These are phyloP conservation scores for Papilio elwesi DNA, from an alignment of 2,888 invertebrate species.

Conservation along the genomic window DNA sequence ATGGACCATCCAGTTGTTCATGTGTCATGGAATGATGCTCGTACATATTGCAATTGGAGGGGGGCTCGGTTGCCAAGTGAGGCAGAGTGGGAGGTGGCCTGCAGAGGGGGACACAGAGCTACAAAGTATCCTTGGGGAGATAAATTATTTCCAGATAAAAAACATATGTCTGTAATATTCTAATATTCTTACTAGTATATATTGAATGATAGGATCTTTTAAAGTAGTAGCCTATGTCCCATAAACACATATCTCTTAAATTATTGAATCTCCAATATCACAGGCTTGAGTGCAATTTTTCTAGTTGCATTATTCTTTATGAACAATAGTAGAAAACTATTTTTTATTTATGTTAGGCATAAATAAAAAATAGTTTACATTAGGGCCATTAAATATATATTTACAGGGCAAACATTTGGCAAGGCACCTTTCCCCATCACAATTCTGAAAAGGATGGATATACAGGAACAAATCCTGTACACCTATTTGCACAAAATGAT, in stretches of 20 bases:
- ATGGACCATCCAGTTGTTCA: constrained; percentile 96
- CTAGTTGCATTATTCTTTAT: too few relatives aligned
- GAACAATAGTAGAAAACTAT: too few relatives aligned
- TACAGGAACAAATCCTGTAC: constrained; percentile 91
- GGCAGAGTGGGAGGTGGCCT: constrained; percentile 97
- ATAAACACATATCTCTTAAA: constrained; percentile 1
- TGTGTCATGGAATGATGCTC: constrained; percentile 97
- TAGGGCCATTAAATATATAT: too few relatives aligned
- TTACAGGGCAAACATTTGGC: constrained; percentile 94
- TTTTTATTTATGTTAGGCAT: too few relatives aligned
- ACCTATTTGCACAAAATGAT: constrained; percentile 89
- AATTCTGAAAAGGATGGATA: constrained; percentile 95
- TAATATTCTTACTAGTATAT: too few relatives aligned
- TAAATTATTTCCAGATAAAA: constrained; percentile 89
- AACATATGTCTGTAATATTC: constrained; percentile 86
- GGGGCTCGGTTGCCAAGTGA: constrained; percentile 95
- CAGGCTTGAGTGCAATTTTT: too few relatives aligned
- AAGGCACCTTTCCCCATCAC: constrained; percentile 91
- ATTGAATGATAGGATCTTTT: too few relatives aligned
- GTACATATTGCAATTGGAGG: constrained; percentile 91
- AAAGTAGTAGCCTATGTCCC: constrained; percentile 3
- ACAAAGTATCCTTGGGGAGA: constrained; percentile 98
- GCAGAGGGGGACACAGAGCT: constrained; percentile 89
- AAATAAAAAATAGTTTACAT: too few relatives aligned
- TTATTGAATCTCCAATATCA: too few relatives aligned